Evolutionary conservation across 2,113 vertebrate genomes (phyloP).

Genomic region (Camelus bactrianus): DNA sequence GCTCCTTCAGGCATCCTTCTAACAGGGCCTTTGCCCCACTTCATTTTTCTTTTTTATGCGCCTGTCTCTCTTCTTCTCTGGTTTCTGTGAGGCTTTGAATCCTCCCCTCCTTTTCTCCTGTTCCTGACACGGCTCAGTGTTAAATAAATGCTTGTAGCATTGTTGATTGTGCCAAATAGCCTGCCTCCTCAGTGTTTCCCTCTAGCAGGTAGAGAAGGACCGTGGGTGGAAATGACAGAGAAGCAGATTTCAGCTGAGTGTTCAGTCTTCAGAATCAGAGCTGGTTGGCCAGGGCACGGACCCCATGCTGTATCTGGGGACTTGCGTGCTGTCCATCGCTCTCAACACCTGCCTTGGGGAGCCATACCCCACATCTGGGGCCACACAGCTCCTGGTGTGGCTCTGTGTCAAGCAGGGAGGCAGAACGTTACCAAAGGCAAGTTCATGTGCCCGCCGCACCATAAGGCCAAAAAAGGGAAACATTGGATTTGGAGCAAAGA

Average conservation of each 20-base stretch:
- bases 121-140: not conserved
- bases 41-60: not conserved
- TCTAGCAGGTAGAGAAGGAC: not conserved
- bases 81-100: not conserved
- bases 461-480: no score
- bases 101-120: fast-evolving
- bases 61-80: not conserved
- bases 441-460: no score
- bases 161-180: not conserved
- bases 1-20: not conserved
- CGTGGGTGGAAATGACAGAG: not conserved
- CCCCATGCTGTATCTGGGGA: not conserved
- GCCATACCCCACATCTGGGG: not conserved
- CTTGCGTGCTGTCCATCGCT: not conserved
- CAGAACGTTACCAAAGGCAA: no score
- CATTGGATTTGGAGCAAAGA: no score
- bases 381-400: no score
- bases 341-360: not conserved
- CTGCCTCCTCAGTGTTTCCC: not conserved
- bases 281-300: not conserved
- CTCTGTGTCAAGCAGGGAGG: not conserved
- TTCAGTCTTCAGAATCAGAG: not conserved
- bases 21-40: not conserved
- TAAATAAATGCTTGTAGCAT: not conserved
- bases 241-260: not conserved